These are phyloP conservation scores for Toxotes lorentzi DNA, from an alignment of 2,797 vertebrate species.

Conservation along the genomic window DNA sequence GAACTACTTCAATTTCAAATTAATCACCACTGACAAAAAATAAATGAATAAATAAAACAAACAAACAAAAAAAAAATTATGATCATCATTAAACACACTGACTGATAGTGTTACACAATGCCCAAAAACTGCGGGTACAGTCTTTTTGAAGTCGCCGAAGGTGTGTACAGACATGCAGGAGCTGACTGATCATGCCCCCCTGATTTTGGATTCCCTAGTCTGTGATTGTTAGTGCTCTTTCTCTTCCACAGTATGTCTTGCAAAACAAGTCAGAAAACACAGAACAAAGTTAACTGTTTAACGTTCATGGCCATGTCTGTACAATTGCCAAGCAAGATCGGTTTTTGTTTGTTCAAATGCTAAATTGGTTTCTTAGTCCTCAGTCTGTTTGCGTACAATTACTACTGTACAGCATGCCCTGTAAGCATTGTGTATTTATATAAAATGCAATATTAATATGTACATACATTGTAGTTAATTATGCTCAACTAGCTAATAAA, in stretches of 20 bases:
- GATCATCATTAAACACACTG: neutral
- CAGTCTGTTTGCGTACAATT: neutral
- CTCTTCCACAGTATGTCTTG: neutral
- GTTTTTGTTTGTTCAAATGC: neutral
- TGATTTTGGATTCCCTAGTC: neutral
- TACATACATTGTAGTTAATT: neutral
- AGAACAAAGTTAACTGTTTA: neutral
- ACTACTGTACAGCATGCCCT: neutral
- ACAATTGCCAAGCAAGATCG: neutral
- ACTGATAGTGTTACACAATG: neutral
- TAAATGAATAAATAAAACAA: neutral
- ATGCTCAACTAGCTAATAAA: neutral
- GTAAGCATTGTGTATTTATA: neutral
- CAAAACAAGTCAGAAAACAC: neutral
- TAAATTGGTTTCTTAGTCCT: neutral
- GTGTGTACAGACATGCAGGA: neutral
- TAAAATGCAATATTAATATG: neutral
- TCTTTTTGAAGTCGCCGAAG: neutral
- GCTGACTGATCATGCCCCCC: neutral
- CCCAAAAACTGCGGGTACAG: neutral
- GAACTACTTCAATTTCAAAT: conserved; percentile 33
- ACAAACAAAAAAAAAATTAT: too few species aligned
- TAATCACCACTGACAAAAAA: conserved; percentile 19
- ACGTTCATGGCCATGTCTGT: neutral
- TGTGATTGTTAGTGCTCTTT: neutral